Percentiles rank a stretch among this genome's conserved stretches.
phyloP scores from a whole-genome alignment of 2,888 invertebrate species.

The Microctonus brassicae region DNA sequence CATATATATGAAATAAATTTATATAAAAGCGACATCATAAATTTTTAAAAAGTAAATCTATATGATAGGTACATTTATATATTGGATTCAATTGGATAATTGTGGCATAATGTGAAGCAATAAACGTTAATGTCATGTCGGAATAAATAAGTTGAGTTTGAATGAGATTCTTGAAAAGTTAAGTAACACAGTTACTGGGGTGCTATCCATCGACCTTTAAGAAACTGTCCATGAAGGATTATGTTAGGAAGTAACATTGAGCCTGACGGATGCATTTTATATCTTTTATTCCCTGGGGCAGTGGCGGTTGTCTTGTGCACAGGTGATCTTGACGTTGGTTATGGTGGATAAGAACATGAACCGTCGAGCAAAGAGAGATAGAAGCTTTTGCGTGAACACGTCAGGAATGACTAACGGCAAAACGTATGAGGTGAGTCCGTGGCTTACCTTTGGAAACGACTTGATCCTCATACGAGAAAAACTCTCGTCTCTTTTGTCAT shows the following conservation, averaged over 20 bases:
- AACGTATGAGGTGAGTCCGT: conserved; percentile 28
- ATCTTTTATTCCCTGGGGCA: conserved; percentile 45
- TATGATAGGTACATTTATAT: background rate
- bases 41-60: background rate
- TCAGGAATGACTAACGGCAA: conserved; percentile 43
- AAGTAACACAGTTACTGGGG: background rate
- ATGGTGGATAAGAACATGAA: conserved; percentile 26
- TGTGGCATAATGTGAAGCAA: background rate
- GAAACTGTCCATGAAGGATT: conserved; percentile 22
- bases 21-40: background rate
- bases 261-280: conserved; percentile 57
- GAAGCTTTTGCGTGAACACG: conserved; percentile 33
- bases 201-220: conserved; percentile 23
- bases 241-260: conserved; percentile 30
- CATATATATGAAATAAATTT: conserved; percentile 45
- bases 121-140: background rate
- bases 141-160: background rate
- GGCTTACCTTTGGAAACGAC: conserved; percentile 42
- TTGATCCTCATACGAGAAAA: conserved; percentile 33
- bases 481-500: conserved; percentile 30
- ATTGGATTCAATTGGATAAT: too few relatives aligned
- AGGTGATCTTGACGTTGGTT: conserved; percentile 39
- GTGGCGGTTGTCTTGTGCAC: conserved; percentile 31
- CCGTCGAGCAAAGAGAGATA: conserved; percentile 24
- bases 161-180: conserved; percentile 9